phyloP scores from a whole-genome alignment of 1,140 invertebrate species.

The Marisa cornuarietis region DNA sequence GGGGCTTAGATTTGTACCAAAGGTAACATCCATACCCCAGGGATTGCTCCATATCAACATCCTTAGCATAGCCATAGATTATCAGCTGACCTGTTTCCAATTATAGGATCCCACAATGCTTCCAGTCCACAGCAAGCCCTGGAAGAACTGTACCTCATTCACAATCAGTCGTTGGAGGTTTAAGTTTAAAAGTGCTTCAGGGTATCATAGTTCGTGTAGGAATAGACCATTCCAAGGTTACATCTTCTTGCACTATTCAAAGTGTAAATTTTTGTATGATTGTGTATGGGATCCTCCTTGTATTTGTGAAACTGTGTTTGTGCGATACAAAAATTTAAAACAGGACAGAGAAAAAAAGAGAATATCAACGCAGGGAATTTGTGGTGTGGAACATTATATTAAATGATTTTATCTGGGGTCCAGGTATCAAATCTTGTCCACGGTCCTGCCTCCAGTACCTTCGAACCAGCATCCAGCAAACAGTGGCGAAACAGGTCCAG shows the following conservation, averaged over 20 bases:
- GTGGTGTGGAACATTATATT: background rate
- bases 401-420: background rate
- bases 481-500: background rate
- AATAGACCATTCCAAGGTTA: too few relatives aligned
- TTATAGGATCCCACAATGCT: too few relatives aligned
- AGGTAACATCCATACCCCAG: background rate
- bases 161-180: too few relatives aligned
- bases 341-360: background rate
- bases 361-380: background rate
- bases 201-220: too few relatives aligned
- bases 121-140: too few relatives aligned
- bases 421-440: conserved; percentile 20
- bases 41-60: background rate
- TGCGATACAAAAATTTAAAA: background rate
- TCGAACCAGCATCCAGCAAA: background rate
- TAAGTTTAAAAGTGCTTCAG: too few relatives aligned
- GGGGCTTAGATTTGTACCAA: background rate
- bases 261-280: background rate
- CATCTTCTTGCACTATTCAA: background rate
- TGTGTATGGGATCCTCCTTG: background rate
- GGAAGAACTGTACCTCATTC: too few relatives aligned
- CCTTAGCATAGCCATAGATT: background rate
- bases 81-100: too few relatives aligned
- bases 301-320: background rate
- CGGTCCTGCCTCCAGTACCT: background rate